Evolutionary conservation across 2,888 invertebrate species (phyloP), one percentile per base, ranked within the genome.

Genomic region (Drosophila neutralis): DNA sequence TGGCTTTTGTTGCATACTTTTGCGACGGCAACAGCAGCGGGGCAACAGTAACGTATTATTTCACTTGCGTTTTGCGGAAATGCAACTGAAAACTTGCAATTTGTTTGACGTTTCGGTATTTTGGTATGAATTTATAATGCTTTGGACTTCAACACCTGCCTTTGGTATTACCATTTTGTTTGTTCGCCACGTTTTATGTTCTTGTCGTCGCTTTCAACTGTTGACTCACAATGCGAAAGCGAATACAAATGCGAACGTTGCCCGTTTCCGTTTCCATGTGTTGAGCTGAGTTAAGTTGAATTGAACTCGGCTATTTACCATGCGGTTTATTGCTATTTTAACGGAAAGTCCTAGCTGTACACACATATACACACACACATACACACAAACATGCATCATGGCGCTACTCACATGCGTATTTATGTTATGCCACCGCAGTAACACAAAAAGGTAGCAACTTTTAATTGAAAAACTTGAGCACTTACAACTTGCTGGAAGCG

Each of bases 391-490:
- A 49, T 53, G 29, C 67, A 57, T 72, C 45, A 66, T 35, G 54
- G 31, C 42, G 45, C 61, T 65, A 64, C 73, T 74, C 81, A 88
- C 82, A 83, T 85, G 82, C 81, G 83, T 88, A 85, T 85, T 85
- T 85, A 88, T 88, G 88, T 83, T 82, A 76, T 85, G 76, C 73
- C 66, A 82, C 84, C 78, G 63, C 83, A 87, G 87, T 78, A 75
- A 81, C 81, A 86, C 84, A 87, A 87, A 88, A 87, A 87, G 89
- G 81, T 85, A 84, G 84, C 84, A 87, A 87, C 85, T 87, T 87
- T 89, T 89, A 87, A 87, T 87, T 87, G 87, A 87, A 87, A 87
- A 87, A 87, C 87, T 87, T 87, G 87, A 80, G 89, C 85, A 87
- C 89, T 87, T 86, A 83, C 87, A 86, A 86, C 82, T 88, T 85